phyloP scores from a whole-genome alignment of 2,797 vertebrate genomes.

The Onychomys leucogaster region DNA sequence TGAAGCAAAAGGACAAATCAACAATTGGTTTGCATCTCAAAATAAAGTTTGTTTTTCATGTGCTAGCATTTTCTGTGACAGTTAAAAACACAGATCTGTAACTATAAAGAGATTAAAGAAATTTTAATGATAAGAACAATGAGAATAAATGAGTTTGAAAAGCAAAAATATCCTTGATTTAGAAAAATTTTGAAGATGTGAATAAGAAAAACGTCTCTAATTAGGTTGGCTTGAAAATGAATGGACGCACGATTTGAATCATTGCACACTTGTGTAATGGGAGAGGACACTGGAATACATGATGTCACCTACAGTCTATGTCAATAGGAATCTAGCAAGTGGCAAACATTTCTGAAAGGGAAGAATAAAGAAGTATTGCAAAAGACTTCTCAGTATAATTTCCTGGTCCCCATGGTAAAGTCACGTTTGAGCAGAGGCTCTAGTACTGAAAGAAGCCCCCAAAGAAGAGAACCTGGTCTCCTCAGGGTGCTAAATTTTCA shows the following conservation, averaged over 20 bases:
- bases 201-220: background rate
- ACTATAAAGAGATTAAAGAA: background rate
- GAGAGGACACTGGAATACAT: background rate
- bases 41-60: background rate
- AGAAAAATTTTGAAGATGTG: background rate
- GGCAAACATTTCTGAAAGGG: background rate
- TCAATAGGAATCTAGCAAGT: background rate
- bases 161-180: background rate
- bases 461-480: background rate
- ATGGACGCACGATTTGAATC: background rate
- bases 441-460: background rate
- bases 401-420: background rate
- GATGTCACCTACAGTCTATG: background rate
- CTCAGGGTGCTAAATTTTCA: background rate
- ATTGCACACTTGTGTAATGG: background rate
- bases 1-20: background rate
- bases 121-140: background rate
- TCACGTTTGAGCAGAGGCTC: background rate
- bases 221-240: background rate
- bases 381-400: background rate
- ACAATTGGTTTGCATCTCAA: background rate
- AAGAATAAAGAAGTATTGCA: background rate
- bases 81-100: background rate
- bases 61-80: constrained; percentile 20
- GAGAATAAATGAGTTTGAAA: background rate